Evolutionary conservation across 2,113 vertebrate genomes (phyloP), one percentile per base, ranked within the genome.

Genomic region (Rhinoderma darwinii): DNA sequence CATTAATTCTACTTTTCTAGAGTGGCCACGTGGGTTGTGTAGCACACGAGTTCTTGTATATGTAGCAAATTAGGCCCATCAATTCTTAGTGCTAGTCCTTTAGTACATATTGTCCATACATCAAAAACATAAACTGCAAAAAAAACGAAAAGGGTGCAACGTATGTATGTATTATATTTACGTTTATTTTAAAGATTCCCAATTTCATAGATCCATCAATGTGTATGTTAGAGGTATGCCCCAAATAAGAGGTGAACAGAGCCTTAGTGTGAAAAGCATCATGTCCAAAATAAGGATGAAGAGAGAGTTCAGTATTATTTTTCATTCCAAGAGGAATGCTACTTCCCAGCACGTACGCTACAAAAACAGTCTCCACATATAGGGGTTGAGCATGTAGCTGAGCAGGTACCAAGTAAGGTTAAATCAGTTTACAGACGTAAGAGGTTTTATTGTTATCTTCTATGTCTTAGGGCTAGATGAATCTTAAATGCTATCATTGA

Each of bases 401-500:
- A 72, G 74, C 22, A n/a, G 20, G 63, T 54, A 54, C 47, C 44
- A 80, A 44, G 84, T 86, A 63, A 79, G 84, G 75, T 80, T 80
- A 79, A 80, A 32, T 80, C 44, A 86, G 30, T 68, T 51, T 59
- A 41, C 37, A 86, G 84, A 80, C 39, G 32, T 86, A 68, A 61
- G 80, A 41, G 44, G 44, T 47, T 47, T 80, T 70, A 80, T 86
- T 86, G 63, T 80, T 80, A n/a, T 86, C 43, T 70, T 56, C 70
- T 70, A 63, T 30, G 43, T 37, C 44, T 30, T 37, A 39, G 70
- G 35, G 37, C 15, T 37, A 78, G 73, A 86, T 77, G 63, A 14
- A 44, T 35, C 59, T 32, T 80, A 73, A 85, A 77, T 77, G 78
- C 73, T 79, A n/a, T n/a, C 63, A 80, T 80, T 80, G 84, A 80